Conservation (phyloP, 2,888 invertebrate genomes). For the Chrysolina haemoptera region DNA sequence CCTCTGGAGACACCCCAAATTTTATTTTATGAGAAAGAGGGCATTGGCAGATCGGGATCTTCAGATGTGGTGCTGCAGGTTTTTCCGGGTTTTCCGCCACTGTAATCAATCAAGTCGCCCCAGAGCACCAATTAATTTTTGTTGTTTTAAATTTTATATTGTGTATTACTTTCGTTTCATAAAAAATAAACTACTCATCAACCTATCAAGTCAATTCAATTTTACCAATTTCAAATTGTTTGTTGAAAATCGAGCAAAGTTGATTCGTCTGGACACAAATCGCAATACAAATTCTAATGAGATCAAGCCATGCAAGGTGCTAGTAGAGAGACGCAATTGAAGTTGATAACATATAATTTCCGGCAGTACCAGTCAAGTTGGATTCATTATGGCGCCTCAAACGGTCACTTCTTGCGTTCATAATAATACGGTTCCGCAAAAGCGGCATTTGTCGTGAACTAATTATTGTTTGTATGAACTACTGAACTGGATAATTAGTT, state of each 20-base stretch:
- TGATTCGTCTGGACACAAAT: background rate
- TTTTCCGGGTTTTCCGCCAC: too few relatives aligned
- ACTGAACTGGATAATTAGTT: constrained; percentile 12
- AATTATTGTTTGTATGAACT: constrained; percentile 28
- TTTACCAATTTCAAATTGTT: background rate
- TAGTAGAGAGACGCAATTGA: constrained; percentile 37
- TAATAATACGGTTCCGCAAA: constrained; percentile 27
- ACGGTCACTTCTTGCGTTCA: constrained; percentile 29
- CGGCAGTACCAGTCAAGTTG: constrained; percentile 44
- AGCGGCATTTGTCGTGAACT: constrained; percentile 28
- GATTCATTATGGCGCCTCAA: constrained; percentile 50
- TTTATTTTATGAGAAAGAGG: too few relatives aligned
- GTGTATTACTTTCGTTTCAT: too few relatives aligned
- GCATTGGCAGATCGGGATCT: too few relatives aligned
- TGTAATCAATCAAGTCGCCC: too few relatives aligned
- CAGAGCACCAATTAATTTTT: too few relatives aligned
- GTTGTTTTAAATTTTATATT: too few relatives aligned
- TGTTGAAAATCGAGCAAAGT: background rate
- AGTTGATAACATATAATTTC: constrained; percentile 50
- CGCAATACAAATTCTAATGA: constrained; percentile 31
- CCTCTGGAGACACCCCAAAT: too few relatives aligned
- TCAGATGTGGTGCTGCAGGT: too few relatives aligned
- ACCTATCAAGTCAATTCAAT: too few relatives aligned
- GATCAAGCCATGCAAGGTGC: constrained; percentile 39
- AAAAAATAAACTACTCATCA: too few relatives aligned